Evolutionary conservation across 1,140 invertebrate species (phyloP), one percentile per base, ranked within the genome.

Genomic region (Drosophila persimilis): DNA sequence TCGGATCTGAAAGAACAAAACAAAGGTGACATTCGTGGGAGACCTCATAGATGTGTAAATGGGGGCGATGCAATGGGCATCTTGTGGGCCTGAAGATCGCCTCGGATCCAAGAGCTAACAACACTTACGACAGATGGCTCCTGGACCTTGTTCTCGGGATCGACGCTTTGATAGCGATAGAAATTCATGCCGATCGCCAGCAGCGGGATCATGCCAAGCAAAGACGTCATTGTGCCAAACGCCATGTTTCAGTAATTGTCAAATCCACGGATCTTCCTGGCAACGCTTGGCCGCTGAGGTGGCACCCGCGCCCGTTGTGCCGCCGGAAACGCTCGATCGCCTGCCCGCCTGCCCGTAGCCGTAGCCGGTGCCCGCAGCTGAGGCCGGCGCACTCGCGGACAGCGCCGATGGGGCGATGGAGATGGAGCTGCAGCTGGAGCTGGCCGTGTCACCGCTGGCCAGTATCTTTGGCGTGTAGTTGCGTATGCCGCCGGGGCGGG

Each of bases 101-200:
- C n/a, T n/a, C n/a, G n/a, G n/a, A n/a, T n/a, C n/a, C n/a, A n/a
- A n/a, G 17, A 17, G 17, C 17, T 17, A 17, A 20, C 24, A 26
- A 26, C 4, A 93, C 93, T 94, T 93, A 96, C 96, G 92, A 94
- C 92, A 89, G 92, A 92, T 46, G 94, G 93, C 86, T 97, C 94
- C 58, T 93, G 93, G 17, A 95, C 94, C 90, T 95, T 95, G 24
- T 95, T 95, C 91, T 98, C 96, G 51, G 96, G 96, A 92, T 97
- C 96, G 61, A 94, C 93, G 74, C 93, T 94, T 80, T 95, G 94
- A 92, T 97, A 97, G 79, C 95, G 94, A 92, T 96, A 95, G 89
- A 95, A 96, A 54, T 96, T 95, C 77, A 97, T 92, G 46, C 95
- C 95, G 54, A 96, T 94, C 52, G 95, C 95, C 78, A 97, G 92